These are phyloP conservation scores for Tinamus major DNA, from an alignment of 2,797 vertebrate genomes.

Conservation along the genomic window DNA sequence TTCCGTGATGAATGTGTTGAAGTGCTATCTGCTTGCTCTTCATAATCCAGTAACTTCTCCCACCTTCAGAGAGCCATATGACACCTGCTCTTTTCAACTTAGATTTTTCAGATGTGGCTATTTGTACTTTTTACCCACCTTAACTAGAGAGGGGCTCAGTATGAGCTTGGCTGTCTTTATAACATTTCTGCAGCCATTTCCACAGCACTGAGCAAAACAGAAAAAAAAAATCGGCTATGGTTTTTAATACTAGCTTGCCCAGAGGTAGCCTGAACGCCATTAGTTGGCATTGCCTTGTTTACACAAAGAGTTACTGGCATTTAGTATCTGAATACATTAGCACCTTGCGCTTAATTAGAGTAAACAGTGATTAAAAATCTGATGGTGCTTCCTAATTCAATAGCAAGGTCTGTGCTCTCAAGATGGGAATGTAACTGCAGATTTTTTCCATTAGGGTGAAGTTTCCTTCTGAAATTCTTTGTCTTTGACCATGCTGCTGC, in stretches of 20 bases:
- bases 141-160: background rate
- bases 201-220: background rate
- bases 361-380: constrained; percentile 61
- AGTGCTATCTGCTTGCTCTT: background rate
- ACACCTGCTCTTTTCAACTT: background rate
- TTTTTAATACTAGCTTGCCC: background rate
- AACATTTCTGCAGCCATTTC: background rate
- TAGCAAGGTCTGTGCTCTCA: background rate
- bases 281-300: constrained; percentile 22
- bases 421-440: background rate
- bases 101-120: background rate
- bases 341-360: constrained; percentile 39
- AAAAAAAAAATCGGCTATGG: background rate
- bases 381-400: constrained; percentile 42
- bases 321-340: constrained; percentile 50
- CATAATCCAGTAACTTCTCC: background rate
- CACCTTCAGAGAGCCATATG: background rate
- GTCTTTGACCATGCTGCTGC: background rate
- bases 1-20: background rate
- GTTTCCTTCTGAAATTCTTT: background rate
- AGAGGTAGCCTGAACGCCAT: constrained; percentile 14
- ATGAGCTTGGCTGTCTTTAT: background rate
- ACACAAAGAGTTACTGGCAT: constrained; percentile 15
- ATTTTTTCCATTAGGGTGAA: background rate
- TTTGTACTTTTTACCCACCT: background rate